A percentile compares a stretch with the other conserved stretches of the same genome.
These are phyloP conservation scores for Rhabditoides inermis DNA, from an alignment of 2,888 invertebrate genomes.

Conservation along the genomic window DNA sequence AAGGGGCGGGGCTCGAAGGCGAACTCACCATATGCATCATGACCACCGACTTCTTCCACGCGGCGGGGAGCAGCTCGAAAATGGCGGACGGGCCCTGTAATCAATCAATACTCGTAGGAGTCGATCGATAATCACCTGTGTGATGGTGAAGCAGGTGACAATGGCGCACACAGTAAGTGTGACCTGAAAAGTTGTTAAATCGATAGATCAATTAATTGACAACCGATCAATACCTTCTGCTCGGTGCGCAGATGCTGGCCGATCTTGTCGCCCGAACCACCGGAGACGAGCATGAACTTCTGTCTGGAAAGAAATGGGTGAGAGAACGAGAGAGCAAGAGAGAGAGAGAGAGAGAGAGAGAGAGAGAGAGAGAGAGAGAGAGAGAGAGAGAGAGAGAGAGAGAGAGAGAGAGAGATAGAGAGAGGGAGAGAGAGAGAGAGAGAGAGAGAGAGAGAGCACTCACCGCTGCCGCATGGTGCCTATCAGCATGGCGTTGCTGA, in stretches of 20 bases:
- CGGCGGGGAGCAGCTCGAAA: slow-evolving; percentile 2
- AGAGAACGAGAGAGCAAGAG: too few relatives aligned
- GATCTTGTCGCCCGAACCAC: slow-evolving; percentile 8
- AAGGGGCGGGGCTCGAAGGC: not conserved
- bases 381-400: too few relatives aligned
- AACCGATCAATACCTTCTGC: slow-evolving; percentile 18
- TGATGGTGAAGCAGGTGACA: slow-evolving; percentile 45
- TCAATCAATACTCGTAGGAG: not conserved
- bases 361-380: too few relatives aligned
- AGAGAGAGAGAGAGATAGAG: too few relatives aligned
- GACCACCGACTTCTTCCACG: not conserved
- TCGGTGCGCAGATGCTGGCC: slow-evolving; percentile 33
- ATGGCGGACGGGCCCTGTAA: slow-evolving; percentile 35
- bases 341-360: too few relatives aligned
- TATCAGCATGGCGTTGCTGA: slow-evolving; percentile 42
- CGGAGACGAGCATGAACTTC: not conserved
- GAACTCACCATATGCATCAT: slow-evolving; percentile 9
- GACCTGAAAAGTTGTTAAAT: slow-evolving; percentile 15
- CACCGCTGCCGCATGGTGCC: slow-evolving; percentile 40
- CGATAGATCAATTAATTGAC: not conserved
- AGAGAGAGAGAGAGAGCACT: too few relatives aligned
- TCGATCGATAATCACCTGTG: slow-evolving; percentile 31
- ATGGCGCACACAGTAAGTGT: slow-evolving; percentile 46
- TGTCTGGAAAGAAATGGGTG: not conserved
- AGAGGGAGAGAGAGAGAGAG: too few relatives aligned